phyloP scores from a whole-genome alignment of 2,888 invertebrate genomes.

The Hofmannophila pseudospretella region DNA sequence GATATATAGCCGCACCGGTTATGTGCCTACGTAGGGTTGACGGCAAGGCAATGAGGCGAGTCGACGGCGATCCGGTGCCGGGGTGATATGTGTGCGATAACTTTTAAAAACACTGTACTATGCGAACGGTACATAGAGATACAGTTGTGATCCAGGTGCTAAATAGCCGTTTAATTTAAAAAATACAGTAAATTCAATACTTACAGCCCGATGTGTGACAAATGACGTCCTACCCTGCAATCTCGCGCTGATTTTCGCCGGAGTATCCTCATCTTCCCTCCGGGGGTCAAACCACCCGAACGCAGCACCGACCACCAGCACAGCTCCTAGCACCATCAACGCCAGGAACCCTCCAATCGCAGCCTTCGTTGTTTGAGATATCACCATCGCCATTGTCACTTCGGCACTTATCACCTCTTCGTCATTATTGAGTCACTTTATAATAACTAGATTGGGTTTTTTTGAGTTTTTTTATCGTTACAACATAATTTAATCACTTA shows the following conservation, averaged over 20 bases:
- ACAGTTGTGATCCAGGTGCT: too few relatives aligned
- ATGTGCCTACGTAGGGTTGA: too few relatives aligned
- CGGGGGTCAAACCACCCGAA: slow-evolving; percentile 69
- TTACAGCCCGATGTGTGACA: slow-evolving; percentile 69
- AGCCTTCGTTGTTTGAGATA: slow-evolving; percentile 70
- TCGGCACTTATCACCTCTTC: slow-evolving; percentile 46
- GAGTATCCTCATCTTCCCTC: slow-evolving; percentile 67
- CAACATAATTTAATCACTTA: too few relatives aligned
- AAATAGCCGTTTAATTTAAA: too few relatives aligned
- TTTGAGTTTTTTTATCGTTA: background rate
- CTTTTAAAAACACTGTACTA: too few relatives aligned
- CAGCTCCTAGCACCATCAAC: slow-evolving; percentile 67
- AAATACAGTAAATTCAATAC: slow-evolving; percentile 28
- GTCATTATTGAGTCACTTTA: slow-evolving; percentile 29
- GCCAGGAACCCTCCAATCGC: slow-evolving; percentile 67
- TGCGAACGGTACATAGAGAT: too few relatives aligned
- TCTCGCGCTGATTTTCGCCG: slow-evolving; percentile 65
- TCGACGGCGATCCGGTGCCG: too few relatives aligned
- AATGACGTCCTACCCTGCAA: slow-evolving; percentile 66
- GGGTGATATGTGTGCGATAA: too few relatives aligned
- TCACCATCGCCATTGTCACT: slow-evolving; percentile 70
- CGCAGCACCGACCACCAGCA: slow-evolving; percentile 64
- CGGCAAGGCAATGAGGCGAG: too few relatives aligned
- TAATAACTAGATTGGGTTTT: background rate
- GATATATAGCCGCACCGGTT: too few relatives aligned